Conservation (phyloP, 2,113 vertebrate species). For the Microtus pennsylvanicus region DNA sequence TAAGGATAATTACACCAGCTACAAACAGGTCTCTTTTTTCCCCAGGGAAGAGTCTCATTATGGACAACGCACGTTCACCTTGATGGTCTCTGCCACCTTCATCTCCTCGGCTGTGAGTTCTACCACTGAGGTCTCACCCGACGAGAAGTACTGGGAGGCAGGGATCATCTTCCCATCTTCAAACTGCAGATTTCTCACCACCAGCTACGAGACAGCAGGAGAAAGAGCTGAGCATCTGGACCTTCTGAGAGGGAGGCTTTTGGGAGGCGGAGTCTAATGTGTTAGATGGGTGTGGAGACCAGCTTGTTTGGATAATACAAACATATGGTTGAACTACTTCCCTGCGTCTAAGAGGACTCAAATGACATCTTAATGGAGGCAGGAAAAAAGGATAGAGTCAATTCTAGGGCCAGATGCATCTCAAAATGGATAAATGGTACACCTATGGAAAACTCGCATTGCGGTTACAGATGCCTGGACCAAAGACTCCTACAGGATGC, state of each 20-base stretch:
- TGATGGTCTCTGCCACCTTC: constrained; percentile 88
- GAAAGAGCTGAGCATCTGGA: neutral
- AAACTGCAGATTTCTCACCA: constrained; percentile 90
- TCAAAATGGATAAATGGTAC: neutral
- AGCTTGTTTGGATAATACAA: neutral
- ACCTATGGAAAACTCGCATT: neutral
- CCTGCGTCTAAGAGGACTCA: neutral
- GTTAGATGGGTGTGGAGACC: too few species aligned
- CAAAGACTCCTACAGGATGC: neutral
- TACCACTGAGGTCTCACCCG: constrained; percentile 82
- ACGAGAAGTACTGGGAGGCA: constrained; percentile 90
- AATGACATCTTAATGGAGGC: neutral
- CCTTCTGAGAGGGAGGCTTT: neutral
- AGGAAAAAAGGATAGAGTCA: neutral
- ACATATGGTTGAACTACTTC: neutral
- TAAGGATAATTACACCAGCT: neutral
- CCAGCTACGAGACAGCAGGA: constrained; percentile 82
- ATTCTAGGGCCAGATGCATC: neutral
- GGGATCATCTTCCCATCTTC: constrained; percentile 92
- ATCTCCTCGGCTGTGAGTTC: constrained; percentile 90
- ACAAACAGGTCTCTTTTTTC: neutral
- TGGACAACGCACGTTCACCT: constrained; percentile 79
- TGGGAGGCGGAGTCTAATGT: neutral
- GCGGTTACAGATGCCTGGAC: neutral
- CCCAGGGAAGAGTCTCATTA: neutral